Evolutionary conservation across 2,797 vertebrate genomes (phyloP).

Genomic region (Syndactyla subalaris): DNA sequence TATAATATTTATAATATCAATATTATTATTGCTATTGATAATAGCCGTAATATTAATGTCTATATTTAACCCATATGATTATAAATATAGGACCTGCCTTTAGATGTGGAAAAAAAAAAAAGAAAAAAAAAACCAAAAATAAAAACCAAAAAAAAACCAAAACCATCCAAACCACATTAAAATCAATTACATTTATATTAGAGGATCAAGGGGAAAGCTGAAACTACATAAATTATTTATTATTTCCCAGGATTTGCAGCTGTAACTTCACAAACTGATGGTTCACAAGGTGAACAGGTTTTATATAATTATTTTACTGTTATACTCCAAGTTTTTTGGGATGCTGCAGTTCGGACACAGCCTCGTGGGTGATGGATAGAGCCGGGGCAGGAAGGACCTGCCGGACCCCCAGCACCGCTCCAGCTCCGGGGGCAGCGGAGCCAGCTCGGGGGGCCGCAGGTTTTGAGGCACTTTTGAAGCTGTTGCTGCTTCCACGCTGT

Average conservation of each 20-base stretch:
- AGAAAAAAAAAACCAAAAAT: too few species aligned
- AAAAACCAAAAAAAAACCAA: too few species aligned
- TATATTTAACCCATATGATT: neutral
- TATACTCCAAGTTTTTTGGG: fast-evolving
- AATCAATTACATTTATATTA: neutral
- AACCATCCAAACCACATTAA: neutral
- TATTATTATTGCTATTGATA: neutral
- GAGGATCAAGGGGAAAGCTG: neutral
- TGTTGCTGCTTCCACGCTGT: neutral
- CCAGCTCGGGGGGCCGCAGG: fast-evolving
- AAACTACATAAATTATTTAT: neutral
- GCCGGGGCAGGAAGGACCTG: neutral
- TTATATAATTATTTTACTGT: neutral
- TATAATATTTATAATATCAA: neutral
- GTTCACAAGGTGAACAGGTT: fast-evolving
- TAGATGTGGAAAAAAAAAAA: neutral
- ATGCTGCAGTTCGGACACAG: fast-evolving
- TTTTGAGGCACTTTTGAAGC: neutral
- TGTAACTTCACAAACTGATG: fast-evolving
- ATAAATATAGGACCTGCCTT: neutral
- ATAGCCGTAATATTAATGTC: fast-evolving
- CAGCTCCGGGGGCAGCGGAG: neutral
- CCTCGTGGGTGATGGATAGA: fast-evolving
- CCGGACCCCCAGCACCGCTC: neutral
- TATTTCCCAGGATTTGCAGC: neutral